A percentile compares a stretch with the other conserved stretches of the same genome.
These are phyloP conservation scores for Beaufortia kweichowensis DNA, from an alignment of 2,113 vertebrate species.

Conservation along the genomic window DNA sequence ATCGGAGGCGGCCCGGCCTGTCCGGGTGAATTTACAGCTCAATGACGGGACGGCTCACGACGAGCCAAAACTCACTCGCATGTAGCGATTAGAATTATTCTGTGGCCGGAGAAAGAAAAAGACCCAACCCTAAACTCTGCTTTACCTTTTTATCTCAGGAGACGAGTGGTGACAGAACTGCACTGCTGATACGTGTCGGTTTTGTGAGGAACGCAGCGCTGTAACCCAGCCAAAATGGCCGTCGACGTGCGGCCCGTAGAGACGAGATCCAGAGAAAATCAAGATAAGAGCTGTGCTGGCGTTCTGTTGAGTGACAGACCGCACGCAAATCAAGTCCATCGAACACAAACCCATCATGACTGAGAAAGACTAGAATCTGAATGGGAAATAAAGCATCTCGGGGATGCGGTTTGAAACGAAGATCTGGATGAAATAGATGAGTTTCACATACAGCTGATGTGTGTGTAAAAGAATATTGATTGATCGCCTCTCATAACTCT, in stretches of 20 bases:
- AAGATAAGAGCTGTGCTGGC: slow-evolving; percentile 35
- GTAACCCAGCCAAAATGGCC: not conserved
- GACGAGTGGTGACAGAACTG: slow-evolving; percentile 48
- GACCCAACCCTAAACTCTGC: slow-evolving; percentile 60
- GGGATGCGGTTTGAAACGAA: slow-evolving; percentile 15
- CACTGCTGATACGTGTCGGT: slow-evolving; percentile 13
- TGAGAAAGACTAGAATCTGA: slow-evolving; percentile 30
- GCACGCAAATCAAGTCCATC: slow-evolving; percentile 12
- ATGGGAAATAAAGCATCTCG: not conserved
- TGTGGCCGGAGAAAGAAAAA: slow-evolving; percentile 63
- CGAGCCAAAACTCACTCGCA: slow-evolving; percentile 61
- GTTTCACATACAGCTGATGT: slow-evolving; percentile 9
- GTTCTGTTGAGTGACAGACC: slow-evolving; percentile 23
- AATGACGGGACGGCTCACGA: slow-evolving; percentile 61
- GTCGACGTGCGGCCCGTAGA: not conserved
- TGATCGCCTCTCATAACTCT: slow-evolving; percentile 1
- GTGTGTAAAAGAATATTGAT: slow-evolving; percentile 22
- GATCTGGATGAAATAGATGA: slow-evolving; percentile 21
- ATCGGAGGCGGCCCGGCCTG: slow-evolving; percentile 58
- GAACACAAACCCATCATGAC: slow-evolving; percentile 25
- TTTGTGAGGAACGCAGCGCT: not conserved
- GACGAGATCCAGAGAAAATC: slow-evolving; percentile 1
- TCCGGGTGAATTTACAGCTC: slow-evolving; percentile 64
- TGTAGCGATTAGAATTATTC: slow-evolving; percentile 58
- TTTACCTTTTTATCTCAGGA: slow-evolving; percentile 56